phyloP scores from a whole-genome alignment of 2,113 vertebrate species.

The Neoarius graeffei region DNA sequence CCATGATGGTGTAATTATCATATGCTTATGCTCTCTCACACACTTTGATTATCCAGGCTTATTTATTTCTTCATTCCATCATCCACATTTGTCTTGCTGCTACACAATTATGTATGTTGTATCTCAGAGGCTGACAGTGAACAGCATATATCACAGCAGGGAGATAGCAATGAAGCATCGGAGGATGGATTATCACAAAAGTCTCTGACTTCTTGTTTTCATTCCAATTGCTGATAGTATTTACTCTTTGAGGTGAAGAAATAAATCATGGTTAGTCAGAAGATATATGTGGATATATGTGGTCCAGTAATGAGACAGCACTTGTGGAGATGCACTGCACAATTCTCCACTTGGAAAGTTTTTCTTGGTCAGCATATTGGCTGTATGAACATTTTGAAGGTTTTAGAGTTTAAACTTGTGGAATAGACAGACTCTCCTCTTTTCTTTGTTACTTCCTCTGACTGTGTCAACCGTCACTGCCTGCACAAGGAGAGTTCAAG shows the following conservation, averaged over 20 bases:
- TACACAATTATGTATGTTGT: constrained; percentile 27
- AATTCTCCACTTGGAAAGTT: neutral
- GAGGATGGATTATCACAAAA: constrained; percentile 24
- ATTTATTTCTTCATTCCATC: constrained; percentile 23
- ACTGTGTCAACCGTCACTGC: neutral
- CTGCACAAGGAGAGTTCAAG: constrained; percentile 60
- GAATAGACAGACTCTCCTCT: neutral
- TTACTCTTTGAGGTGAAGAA: constrained; percentile 35
- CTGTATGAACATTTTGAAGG: neutral
- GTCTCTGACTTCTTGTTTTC: constrained; percentile 27
- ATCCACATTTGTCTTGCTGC: constrained; percentile 21
- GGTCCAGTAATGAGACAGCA: constrained; percentile 14
- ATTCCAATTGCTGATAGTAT: constrained; percentile 10
- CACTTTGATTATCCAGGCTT: constrained; percentile 12
- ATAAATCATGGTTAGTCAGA: constrained; percentile 37
- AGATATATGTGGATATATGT: constrained; percentile 19
- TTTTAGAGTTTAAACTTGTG: neutral
- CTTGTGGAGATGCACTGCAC: constrained; percentile 5
- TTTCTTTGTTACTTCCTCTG: neutral
- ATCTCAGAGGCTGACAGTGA: constrained; percentile 7
- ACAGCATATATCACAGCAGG: constrained; percentile 12
- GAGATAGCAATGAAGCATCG: constrained; percentile 1
- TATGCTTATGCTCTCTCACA: neutral
- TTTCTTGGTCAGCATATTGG: neutral
- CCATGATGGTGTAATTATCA: constrained; percentile 32